Evolutionary conservation across 2,888 invertebrate species (phyloP), one percentile per base, ranked within the genome.

Genomic region (Lathronympha strigana): DNA sequence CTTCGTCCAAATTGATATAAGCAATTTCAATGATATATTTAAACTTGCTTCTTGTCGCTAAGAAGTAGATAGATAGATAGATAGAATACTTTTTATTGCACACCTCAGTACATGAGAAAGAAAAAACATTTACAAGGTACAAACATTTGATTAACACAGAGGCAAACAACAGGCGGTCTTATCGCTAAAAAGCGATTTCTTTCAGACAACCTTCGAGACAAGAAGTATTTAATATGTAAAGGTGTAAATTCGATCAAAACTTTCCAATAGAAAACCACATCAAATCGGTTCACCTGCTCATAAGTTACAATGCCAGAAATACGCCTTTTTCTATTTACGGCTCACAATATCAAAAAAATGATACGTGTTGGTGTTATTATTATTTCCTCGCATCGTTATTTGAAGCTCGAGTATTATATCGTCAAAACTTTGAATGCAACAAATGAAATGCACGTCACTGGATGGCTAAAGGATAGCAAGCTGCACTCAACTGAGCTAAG

Each of bases 41-140:
- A 55, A 61, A 40, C 49, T 61, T 55, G 2, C 49, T 19, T 61
- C 57, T 66, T 55, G n/a, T n/a, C n/a, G n/a, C n/a, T n/a, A n/a
- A n/a, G n/a, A n/a, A n/a, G n/a, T n/a, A n/a, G n/a, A n/a, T n/a
- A n/a, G n/a, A n/a, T n/a, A n/a, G n/a, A n/a, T n/a, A n/a, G n/a
- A n/a, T n/a, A n/a, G n/a, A n/a, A n/a, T n/a, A n/a, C n/a, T n/a
- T n/a, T n/a, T n/a, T n/a, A n/a, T n/a, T n/a, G n/a, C n/a, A n/a
- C n/a, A n/a, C n/a, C n/a, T n/a, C n/a, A n/a, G n/a, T n/a, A n/a
- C n/a, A n/a, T n/a, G n/a, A n/a, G n/a, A n/a, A n/a, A n/a, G n/a
- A n/a, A n/a, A n/a, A n/a, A n/a, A n/a, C n/a, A n/a, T n/a, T n/a
- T n/a, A n/a, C n/a, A n/a, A n/a, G n/a, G n/a, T n/a, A n/a, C n/a